These are phyloP conservation scores for Lophotriccus pileatus DNA, from an alignment of 2,797 vertebrate species.

Conservation along the genomic window DNA sequence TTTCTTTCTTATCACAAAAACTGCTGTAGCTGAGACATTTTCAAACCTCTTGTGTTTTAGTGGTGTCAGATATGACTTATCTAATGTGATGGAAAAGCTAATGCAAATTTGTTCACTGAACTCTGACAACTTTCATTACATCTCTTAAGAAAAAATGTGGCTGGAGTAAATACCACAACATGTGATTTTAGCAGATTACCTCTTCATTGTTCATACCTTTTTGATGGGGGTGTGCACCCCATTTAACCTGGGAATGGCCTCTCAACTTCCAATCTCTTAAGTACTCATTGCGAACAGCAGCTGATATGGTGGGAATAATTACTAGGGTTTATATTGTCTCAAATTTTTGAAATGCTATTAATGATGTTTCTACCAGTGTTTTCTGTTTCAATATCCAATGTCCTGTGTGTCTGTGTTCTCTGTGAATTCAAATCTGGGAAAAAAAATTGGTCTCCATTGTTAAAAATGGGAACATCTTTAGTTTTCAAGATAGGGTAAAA, in stretches of 20 bases:
- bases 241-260: not conserved
- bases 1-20: not conserved
- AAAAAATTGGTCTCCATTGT: not conserved
- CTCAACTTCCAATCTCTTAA: not conserved
- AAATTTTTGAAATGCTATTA: not conserved
- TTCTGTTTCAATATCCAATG: not conserved
- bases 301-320: not conserved
- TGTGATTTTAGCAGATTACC: not conserved
- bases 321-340: not conserved
- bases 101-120: not conserved
- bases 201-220: not conserved
- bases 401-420: not conserved
- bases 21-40: not conserved
- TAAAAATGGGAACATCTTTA: not conserved
- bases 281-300: not conserved
- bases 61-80: not conserved
- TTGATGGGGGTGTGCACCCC: not conserved
- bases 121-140: conserved; percentile 1
- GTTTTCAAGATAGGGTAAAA: not conserved
- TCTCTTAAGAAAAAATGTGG: not conserved
- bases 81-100: not conserved
- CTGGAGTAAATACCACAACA: not conserved
- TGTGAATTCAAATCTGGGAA: not conserved
- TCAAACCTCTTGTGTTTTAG: not conserved
- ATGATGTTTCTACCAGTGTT: not conserved